phyloP scores from a whole-genome alignment of 2,113 vertebrate species.

The Percopsis transmontana region DNA sequence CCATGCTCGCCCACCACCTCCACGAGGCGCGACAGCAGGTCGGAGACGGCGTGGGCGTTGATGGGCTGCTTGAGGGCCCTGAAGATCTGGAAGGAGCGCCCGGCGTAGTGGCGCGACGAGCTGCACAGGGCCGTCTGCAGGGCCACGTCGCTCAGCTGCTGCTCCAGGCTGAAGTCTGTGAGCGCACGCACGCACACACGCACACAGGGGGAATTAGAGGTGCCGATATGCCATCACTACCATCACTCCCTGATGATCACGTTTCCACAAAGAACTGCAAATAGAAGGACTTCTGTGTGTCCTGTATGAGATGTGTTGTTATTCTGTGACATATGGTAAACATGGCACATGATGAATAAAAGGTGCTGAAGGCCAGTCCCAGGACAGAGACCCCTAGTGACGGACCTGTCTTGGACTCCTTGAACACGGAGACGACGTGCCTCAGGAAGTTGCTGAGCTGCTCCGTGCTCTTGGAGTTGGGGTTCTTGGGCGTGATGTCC shows the following conservation, averaged over 20 bases:
- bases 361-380: too few relatives aligned
- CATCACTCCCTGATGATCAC: too few relatives aligned
- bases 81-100: slow-evolving; percentile 97
- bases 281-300: too few relatives aligned
- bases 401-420: slow-evolving; percentile 95
- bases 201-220: neutral
- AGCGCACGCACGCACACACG: neutral
- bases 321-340: too few relatives aligned
- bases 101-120: slow-evolving; percentile 95
- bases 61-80: slow-evolving; percentile 93
- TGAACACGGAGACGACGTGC: slow-evolving; percentile 94
- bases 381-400: too few relatives aligned
- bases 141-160: slow-evolving; percentile 94
- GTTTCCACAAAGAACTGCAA: too few relatives aligned
- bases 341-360: too few relatives aligned
- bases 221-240: neutral
- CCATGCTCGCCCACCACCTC: slow-evolving; percentile 98
- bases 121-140: slow-evolving; percentile 96
- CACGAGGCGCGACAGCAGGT: slow-evolving; percentile 93
- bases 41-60: slow-evolving; percentile 91
- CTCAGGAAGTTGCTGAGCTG: slow-evolving; percentile 95
- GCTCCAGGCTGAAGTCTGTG: slow-evolving; percentile 95
- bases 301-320: too few relatives aligned
- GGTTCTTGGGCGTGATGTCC: slow-evolving; percentile 98
- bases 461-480: slow-evolving; percentile 94